Conservation (phyloP, 2,888 invertebrate species). For the Agonopterix heracliana region DNA sequence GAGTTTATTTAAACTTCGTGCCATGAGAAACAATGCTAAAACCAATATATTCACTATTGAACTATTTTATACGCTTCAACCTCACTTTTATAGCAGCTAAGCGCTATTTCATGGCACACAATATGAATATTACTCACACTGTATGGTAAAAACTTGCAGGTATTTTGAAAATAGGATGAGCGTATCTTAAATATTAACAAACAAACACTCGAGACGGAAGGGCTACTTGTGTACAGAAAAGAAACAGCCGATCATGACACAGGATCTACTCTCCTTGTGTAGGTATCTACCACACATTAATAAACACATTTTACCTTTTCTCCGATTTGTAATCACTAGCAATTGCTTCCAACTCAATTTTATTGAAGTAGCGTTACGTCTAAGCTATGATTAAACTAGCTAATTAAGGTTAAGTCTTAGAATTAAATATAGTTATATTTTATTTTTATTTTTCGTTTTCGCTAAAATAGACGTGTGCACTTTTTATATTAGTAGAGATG, state of each 20-base stretch:
- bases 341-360: conserved; percentile 11
- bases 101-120: neutral
- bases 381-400: conserved; percentile 9
- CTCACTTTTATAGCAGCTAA: neutral
- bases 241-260: conserved; percentile 7
- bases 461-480: conserved; percentile 7
- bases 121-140: conserved; percentile 5
- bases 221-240: conserved; percentile 7
- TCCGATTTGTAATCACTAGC: conserved; percentile 10
- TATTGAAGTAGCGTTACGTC: conserved; percentile 5
- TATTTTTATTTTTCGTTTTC: conserved; percentile 4
- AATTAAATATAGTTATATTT: conserved; percentile 1
- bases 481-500: conserved; percentile 4
- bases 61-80: too few species aligned
- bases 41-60: neutral
- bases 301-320: conserved; percentile 10
- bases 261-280: conserved; percentile 10
- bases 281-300: conserved; percentile 11
- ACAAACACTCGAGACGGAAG: conserved; percentile 7
- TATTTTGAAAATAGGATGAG: conserved; percentile 10
- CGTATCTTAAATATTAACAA: conserved; percentile 6
- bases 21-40: too few species aligned
- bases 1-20: neutral
- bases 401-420: conserved; percentile 8
- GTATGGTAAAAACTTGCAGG: neutral